phyloP scores from a whole-genome alignment of 2,888 invertebrate genomes.

The Dynastes grantii region DNA sequence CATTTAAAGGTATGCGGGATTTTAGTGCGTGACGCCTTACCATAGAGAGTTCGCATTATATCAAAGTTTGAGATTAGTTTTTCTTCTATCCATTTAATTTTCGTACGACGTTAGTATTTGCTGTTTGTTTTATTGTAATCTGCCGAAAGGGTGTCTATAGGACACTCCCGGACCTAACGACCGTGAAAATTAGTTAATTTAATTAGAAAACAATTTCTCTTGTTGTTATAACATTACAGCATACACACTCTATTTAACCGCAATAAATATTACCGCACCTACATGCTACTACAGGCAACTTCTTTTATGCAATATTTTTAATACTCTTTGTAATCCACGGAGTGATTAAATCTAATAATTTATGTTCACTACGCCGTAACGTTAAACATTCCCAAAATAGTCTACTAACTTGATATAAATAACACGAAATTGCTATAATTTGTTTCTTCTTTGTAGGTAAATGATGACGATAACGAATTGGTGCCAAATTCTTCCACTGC shows the following conservation, averaged over 20 bases:
- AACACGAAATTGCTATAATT: background rate
- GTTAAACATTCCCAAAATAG: background rate
- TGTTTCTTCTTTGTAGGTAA: conserved; percentile 47
- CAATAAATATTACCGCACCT: background rate
- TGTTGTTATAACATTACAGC: background rate
- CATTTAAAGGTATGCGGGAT: background rate
- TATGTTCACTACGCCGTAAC: background rate
- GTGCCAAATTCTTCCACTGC: conserved; percentile 49
- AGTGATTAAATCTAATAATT: conserved; percentile 3
- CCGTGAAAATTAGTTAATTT: too few species aligned
- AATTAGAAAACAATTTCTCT: too few species aligned
- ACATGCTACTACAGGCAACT: background rate
- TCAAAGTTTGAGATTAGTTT: too few species aligned
- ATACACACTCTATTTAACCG: background rate
- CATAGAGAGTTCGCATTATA: too few species aligned
- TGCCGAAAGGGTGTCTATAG: too few species aligned
- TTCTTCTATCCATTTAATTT: too few species aligned
- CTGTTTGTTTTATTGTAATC: too few species aligned
- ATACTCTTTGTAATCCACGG: background rate
- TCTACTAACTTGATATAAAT: background rate
- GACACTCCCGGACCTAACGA: too few species aligned
- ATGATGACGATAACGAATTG: conserved; percentile 57
- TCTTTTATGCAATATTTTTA: conserved; percentile 17
- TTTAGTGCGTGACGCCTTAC: background rate
- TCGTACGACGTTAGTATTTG: too few species aligned